Base-by-base conservation (phyloP, 2,113 vertebrate genomes). In the Hydrochoerus hydrochaeris region DNA sequence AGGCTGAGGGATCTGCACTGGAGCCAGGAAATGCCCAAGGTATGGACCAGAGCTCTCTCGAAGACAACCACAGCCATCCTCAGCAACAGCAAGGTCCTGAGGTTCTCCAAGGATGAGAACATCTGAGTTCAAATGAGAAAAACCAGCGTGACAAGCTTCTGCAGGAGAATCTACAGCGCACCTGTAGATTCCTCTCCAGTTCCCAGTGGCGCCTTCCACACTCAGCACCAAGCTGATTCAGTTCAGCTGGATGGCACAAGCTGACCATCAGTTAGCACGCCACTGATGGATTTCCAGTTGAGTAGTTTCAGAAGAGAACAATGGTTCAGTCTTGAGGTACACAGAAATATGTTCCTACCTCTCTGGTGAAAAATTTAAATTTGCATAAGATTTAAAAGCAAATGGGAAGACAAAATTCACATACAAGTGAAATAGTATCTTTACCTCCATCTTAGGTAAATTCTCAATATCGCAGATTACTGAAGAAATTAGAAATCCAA, bases 251-350 rank as follows among this genome's bases (percentile, higher is more conserved):
- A 14, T 35, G 65, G 7, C 19, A n/a, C 32, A 69, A 69, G 16
- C n/a, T 69, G 65, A 19, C 35, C 32, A 35, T 35, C 35, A 67
- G 60, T 28, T 62, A 28, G 16, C 16, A 14, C 65, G 11, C 14
- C 16, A 3, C 65, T 19, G 16, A 35, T 69, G 24, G 0, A 0
- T 24, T 62, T 57, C 67, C 17, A 7, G 2, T 69, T 12, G n/a
- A 83, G 0, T n/a, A 26, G 44, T 77, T 65, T 82, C 69, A 44
- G 0, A 44, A 52, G 58, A 26, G 13, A n/a, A 3, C 7, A 52
- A 13, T 38, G 11, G 3, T 49, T 65, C 44, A 12, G 3, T 85
- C 52, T 58, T 41, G 7, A 85, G 3, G 30, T 22, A 57, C 13
- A 14, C 58, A 71, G 62, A 90, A 62, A 30, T 1, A 26, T 10